Base-by-base conservation (phyloP, 2,113 vertebrate genomes). In the Isurus oxyrinchus region DNA sequence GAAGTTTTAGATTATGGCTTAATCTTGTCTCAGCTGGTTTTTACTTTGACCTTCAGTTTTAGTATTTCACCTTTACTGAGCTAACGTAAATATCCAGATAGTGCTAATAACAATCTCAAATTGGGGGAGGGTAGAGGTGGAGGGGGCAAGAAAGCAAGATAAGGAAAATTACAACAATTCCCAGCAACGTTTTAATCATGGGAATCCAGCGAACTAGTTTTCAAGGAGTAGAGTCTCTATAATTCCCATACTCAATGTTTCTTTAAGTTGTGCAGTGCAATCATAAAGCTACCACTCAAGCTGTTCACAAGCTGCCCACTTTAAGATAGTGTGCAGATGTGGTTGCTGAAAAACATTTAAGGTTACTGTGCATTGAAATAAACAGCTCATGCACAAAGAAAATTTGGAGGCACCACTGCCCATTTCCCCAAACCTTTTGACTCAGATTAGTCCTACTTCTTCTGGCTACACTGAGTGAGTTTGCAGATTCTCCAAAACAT, bases 131-230 rank as follows among this genome's bases (percentile, higher is more conserved):
- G 14, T 66, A 19, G 63, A 2, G 16, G 63, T 21, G 79, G 35
- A 3, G n/a, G 16, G 14, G 2, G n/a, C 13, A 31, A 84, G 35
- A n/a, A 40, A 86, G 19, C 44, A 40, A 86, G 40, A 11, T 5
- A 86, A 86, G 81, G 81, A 49, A 86, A 84, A 84, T 84, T 84
- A 84, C 79, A 84, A 84, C 79, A 84, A 44, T 86, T 49, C n/a
- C 81, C 8, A 49, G 40, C 5, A 21, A 86, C 5, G 4, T 40
- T 86, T 86, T 86, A 49, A 86, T 86, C 81, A 21, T 7, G 16
- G 19, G 13, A 86, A 21, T 16, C 72, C 72, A 19, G 13, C 21
- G 3, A 19, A 16, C 5, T 4, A 2, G 13, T 84, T 44, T 44
- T 44, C 5, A 19, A 5, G 13, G 27, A 49, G 40, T 49, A 86